Conservation (phyloP, 2,888 invertebrate genomes). For the Myopa testacea region DNA sequence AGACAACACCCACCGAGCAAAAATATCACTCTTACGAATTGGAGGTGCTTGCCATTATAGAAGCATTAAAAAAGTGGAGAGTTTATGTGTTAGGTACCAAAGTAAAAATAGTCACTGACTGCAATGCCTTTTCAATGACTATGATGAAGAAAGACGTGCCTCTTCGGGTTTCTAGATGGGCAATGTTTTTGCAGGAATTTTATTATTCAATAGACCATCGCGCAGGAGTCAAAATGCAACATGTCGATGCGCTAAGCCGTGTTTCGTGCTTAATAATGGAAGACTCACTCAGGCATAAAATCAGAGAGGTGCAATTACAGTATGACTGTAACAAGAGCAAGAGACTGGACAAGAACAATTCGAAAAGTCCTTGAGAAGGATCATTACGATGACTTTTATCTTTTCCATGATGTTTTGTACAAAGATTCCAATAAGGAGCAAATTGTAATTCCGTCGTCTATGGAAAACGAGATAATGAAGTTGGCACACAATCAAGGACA, state of each 20-base stretch:
- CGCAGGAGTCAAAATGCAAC: slow-evolving; percentile 26
- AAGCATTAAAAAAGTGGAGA: slow-evolving; percentile 37
- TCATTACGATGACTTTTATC: slow-evolving; percentile 41
- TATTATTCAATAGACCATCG: slow-evolving; percentile 29
- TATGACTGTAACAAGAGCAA: too few species aligned
- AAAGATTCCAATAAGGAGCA: slow-evolving; percentile 43
- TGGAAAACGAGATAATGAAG: slow-evolving; percentile 59
- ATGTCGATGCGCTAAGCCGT: slow-evolving; percentile 19
- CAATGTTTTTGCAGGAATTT: slow-evolving; percentile 35
- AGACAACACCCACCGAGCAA: slow-evolving; percentile 37
- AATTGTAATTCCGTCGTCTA: slow-evolving; percentile 57
- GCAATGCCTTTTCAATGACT: slow-evolving; percentile 55
- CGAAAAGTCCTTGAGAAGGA: slow-evolving; percentile 40
- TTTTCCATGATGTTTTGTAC: slow-evolving; percentile 42
- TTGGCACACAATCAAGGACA: too few species aligned
- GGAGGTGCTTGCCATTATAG: slow-evolving; percentile 36
- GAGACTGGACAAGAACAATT: slow-evolving; percentile 41
- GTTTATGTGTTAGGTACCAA: slow-evolving; percentile 27
- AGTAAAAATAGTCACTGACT: slow-evolving; percentile 42
- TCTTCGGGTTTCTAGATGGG: slow-evolving; percentile 25
- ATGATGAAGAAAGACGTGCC: slow-evolving; percentile 54
- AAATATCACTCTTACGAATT: slow-evolving; percentile 34
- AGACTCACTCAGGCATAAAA: slow-evolving; percentile 33
- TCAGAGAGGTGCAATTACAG: slow-evolving; percentile 29
- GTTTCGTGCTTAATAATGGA: slow-evolving; percentile 20